Base-by-base conservation (phyloP, 2,797 vertebrate species). In the Cyprinella venusta region DNA sequence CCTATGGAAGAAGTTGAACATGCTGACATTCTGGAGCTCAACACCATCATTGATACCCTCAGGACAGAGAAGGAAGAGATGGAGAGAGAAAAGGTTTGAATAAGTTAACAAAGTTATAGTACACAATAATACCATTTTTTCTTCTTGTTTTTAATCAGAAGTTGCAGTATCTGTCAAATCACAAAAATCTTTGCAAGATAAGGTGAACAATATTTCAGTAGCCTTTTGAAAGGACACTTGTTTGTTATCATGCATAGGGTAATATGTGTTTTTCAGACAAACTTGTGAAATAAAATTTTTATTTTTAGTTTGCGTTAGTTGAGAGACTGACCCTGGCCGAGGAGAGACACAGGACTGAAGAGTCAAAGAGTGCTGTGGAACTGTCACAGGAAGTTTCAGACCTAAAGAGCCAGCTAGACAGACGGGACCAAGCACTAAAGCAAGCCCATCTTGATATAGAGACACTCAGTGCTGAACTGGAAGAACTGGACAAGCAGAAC, bases 401-500 rank as follows among this genome's bases (percentile, higher is more conserved):
- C 61, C 91, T 98, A 89, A 95, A 88, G 89, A 86, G 85, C 24
- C 93, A 95, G 86, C 91, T 99, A 88, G 90, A 96, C 86, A 93
- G 90, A 76, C 96, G 93, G 74, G 92, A 96, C 45, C 90, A 88
- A 74, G 92, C 92, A 56, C 92, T 98, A 86, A 94, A 89, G 86
- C 93, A 95, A 88, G 94, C 91, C 4, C 84, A 94, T 84, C 89
- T 91, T 85, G 97, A 98, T 86, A 94, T 96, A 79, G 95, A 97
- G 88, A 93, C 91, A 0, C 90, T 99, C 76, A 86, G 93, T 84
- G 91, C 90, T 0, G 97, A 98, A 85, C 83, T 99, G 86, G 98
- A 98, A 90, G 97, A 99, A 89, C 88, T 99, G 24, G 98, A 99
- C 88, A 94, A 81, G 67, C 97, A 99, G 89, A 99, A 99, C 91